Base-by-base conservation (phyloP, 2,888 invertebrate species). In the Geophilus truncorum region DNA sequence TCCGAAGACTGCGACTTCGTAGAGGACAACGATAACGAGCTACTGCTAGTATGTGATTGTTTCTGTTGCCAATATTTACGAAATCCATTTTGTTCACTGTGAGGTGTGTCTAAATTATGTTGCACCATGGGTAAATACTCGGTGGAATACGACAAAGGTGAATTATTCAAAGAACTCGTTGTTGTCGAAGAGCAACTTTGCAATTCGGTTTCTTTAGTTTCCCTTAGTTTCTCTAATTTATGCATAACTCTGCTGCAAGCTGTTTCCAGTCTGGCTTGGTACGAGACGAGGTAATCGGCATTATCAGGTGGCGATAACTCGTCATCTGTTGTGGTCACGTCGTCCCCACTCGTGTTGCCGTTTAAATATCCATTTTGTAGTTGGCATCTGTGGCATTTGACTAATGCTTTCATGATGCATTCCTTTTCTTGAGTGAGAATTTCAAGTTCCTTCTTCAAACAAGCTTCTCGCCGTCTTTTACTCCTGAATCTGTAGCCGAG, bases 351-450 rank as follows among this genome's bases (percentile, higher is more conserved):
- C 3, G 7, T 18, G 3, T 25, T 21, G 9, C 79, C 62, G 21
- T 79, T 25, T 25, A 23, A n/a, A 28, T 75, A 15, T 0, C 30
- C 76, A 78, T 78, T 78, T 25, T 23, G 23, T n/a, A 23, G 25
- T 9, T 18, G 21, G 23, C 21, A 76, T 21, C 75, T 34, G 3
- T 18, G 21, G 23, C 21, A 76, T 21, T 34, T 34, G 3, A 51
- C 40, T 18, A 80, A 36, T 10, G 28, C 75, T 23, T 32, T 30
- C 2, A 80, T 12, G 7, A 80, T 75, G 9, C 76, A 7, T 23
- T 21, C 76, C 30, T 76, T 80, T 51, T 80, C 80, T 23, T 76
- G n/a, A n/a, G 75, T 80, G 7, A 80, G 36, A 51, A 80, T 80
- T 23, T 80, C 80, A 1, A 80, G 76, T 40, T 80, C 80, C n/a